Percentiles rank a stretch among this genome's conserved stretches.
Evolutionary conservation across 2,797 vertebrate species (phyloP).

Genomic region (Gambelia wislizenii): DNA sequence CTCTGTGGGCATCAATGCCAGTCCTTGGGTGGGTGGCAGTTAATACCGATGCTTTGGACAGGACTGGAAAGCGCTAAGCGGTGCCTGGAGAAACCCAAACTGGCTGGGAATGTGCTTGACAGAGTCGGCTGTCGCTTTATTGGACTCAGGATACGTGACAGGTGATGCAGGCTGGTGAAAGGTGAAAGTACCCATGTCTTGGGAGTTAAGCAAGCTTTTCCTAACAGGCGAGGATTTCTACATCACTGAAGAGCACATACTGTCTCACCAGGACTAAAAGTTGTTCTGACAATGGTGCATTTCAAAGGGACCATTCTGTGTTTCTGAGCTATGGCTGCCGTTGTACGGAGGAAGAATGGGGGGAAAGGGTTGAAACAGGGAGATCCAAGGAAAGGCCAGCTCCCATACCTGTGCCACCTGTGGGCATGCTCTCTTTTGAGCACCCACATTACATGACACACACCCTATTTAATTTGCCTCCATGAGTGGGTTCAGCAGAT

Average conservation of each 20-base stretch:
- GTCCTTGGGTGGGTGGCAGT: neutral
- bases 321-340: neutral
- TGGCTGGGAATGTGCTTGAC: rapidly evolving
- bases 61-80: neutral
- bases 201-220: neutral
- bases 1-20: neutral
- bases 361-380: neutral
- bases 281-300: neutral
- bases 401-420: neutral
- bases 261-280: neutral
- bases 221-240: neutral
- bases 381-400: too few relatives aligned
- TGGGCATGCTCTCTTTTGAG: neutral
- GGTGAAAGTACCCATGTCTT: neutral
- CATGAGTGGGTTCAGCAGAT: neutral
- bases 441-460: neutral
- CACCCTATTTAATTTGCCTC: neutral
- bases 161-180: too few relatives aligned
- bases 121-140: too few relatives aligned
- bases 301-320: neutral
- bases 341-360: neutral
- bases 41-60: neutral
- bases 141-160: neutral
- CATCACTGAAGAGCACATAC: neutral
- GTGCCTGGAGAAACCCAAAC: neutral